phyloP scores from a whole-genome alignment of 2,113 vertebrate species.

The Spea multiplicata region DNA sequence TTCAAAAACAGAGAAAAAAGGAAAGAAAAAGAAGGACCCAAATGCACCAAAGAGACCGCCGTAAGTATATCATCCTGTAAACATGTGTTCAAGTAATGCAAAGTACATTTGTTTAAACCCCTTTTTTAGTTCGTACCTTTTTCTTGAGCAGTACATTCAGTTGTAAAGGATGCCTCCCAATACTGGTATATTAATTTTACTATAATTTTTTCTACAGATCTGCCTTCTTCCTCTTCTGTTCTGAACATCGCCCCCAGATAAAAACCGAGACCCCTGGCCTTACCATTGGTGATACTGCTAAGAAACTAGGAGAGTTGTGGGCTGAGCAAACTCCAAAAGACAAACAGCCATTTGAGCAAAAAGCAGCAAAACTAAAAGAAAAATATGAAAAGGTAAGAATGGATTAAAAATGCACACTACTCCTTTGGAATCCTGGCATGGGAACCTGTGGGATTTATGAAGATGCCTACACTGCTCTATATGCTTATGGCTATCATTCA shows the following conservation, averaged over 20 bases:
- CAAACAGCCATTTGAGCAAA: slow-evolving; percentile 85
- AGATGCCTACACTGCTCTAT: too few species aligned
- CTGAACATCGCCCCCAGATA: slow-evolving; percentile 88
- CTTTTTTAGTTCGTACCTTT: too few species aligned
- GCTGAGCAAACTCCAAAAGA: slow-evolving; percentile 83
- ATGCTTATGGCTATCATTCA: too few species aligned
- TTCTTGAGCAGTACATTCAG: too few species aligned
- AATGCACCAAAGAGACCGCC: slow-evolving; percentile 94
- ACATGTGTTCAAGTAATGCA: neutral
- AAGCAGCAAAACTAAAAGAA: slow-evolving; percentile 90
- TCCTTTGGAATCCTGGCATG: too few species aligned
- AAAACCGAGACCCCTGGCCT: slow-evolving; percentile 86
- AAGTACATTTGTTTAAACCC: neutral
- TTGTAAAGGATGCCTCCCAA: too few species aligned
- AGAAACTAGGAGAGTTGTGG: slow-evolving; percentile 94
- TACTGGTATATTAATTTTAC: neutral
- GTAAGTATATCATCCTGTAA: slow-evolving; percentile 66
- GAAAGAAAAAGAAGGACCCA: slow-evolving; percentile 88
- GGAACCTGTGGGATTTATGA: too few species aligned
- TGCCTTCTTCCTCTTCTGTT: slow-evolving; percentile 94
- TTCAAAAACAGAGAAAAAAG: slow-evolving; percentile 79
- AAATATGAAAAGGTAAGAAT: slow-evolving; percentile 92
- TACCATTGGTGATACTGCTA: slow-evolving; percentile 91
- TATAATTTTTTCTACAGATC: slow-evolving; percentile 66
- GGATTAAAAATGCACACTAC: neutral